Percentiles rank a stretch among this genome's conserved stretches.
phyloP scores from a whole-genome alignment of 2,797 vertebrate genomes.

The Huso huso region DNA sequence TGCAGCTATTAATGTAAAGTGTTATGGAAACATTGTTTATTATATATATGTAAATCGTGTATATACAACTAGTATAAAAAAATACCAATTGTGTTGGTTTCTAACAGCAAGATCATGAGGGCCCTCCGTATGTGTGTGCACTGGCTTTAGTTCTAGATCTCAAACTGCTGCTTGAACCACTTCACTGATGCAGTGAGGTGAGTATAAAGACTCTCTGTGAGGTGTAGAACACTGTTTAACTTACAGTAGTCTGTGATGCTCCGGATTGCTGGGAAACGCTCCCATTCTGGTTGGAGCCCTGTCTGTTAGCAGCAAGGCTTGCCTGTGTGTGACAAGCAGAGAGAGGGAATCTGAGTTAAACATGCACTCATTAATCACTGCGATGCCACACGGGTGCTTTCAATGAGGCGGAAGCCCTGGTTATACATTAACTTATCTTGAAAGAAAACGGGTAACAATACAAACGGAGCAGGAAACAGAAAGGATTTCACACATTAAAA shows the following conservation, averaged over 20 bases:
- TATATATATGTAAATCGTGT: no score
- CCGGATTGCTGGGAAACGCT: constrained; percentile 63
- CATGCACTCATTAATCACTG: constrained; percentile 31
- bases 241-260: constrained; percentile 75
- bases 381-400: constrained; percentile 10
- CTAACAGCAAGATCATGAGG: no score
- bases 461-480: constrained; percentile 13
- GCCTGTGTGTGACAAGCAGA: constrained; percentile 40
- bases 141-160: no score
- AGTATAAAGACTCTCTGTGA: no score
- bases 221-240: constrained; percentile 24
- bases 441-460: not conserved
- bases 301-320: constrained; percentile 76
- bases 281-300: constrained; percentile 64
- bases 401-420: not conserved
- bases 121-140: no score
- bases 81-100: no score
- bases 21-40: no score
- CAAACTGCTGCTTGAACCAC: no score
- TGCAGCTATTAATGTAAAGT: no score
- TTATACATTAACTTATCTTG: not conserved
- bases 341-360: constrained; percentile 22
- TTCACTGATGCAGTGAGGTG: no score
- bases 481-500: no score
- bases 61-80: no score